Evolutionary conservation across 2,888 invertebrate species (phyloP), one percentile per base, ranked within the genome.

Genomic region (Chrysolina oricalcia): DNA sequence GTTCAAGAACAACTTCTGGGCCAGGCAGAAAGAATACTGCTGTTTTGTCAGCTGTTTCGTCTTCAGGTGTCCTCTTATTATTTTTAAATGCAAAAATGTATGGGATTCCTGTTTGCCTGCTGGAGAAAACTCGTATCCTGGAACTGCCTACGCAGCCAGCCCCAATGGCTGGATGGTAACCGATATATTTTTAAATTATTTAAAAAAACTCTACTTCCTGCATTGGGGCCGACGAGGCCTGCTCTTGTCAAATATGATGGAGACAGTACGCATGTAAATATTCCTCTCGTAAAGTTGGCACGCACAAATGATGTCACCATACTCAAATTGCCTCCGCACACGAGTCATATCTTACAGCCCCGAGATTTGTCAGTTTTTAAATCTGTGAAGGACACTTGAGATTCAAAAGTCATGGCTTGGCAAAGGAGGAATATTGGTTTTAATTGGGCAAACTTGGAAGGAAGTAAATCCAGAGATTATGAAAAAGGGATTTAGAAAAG

Each of bases 121-220:
- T 21, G 40, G 64, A 48, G 50, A 41, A 17, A 53, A 65, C 23
- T 53, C 21, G 50, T 74, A 35, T 71, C 67, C 70, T 19, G 67
- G 70, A 66, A 74, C 71, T 27, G 41, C 74, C 5, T 74, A 74
- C 65, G 64, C 74, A 35, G 70, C 74, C 53, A 68, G 46, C 19
- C 19, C 68, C 35, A 77, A 76, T 50, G 73, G 76, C n/a, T n/a
- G 85, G 86, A 86, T 84, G 83, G 84, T 84, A 21, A 82, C 80
- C 27, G 78, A 81, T 17, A 85, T 86, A 10, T 87, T 87, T 72
- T 70, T 77, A 19, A 85, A 85, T 73, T 86, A 86, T 74, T 87
- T 46, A 56, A 78, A 81, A 84, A 84, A 72, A 69, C 81, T 35
- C 62, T 87, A 3, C 81, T 86, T 40, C 84, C 83, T 63, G 71